Conservation (phyloP, 2,797 vertebrate species). For the Trachurus trachurus region DNA sequence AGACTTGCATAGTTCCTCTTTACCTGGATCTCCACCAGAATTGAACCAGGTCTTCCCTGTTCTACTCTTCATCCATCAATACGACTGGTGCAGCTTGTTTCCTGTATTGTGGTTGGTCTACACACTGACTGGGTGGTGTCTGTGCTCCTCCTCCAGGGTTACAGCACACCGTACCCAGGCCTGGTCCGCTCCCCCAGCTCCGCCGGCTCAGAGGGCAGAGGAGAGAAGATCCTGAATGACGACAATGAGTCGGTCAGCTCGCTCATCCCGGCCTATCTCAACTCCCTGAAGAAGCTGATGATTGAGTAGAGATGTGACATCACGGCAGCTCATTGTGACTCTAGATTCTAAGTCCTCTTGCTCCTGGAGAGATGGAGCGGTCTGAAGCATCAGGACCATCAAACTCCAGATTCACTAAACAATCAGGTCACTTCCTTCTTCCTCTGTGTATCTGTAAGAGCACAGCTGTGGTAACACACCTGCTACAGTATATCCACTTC, state of each 20-base stretch:
- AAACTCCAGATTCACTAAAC: slow-evolving; percentile 7
- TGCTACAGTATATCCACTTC: slow-evolving; percentile 31
- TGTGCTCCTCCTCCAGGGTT: slow-evolving; percentile 77
- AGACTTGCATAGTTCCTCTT: no score
- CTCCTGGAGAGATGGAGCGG: not conserved
- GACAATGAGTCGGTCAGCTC: slow-evolving; percentile 86
- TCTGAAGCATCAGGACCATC: slow-evolving; percentile 22
- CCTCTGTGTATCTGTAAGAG: slow-evolving; percentile 8
- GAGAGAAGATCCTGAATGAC: slow-evolving; percentile 86
- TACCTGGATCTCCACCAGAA: no score
- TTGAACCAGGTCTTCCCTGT: no score
- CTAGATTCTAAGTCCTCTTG: not conserved
- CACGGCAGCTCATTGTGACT: not conserved
- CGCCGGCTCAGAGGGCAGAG: slow-evolving; percentile 85
- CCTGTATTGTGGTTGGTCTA: not conserved
- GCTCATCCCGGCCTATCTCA: slow-evolving; percentile 88
- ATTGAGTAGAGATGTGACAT: slow-evolving; percentile 75
- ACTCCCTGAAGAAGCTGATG: slow-evolving; percentile 90
- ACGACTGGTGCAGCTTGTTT: no score
- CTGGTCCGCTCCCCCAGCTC: slow-evolving; percentile 86
- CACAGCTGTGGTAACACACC: slow-evolving; percentile 24
- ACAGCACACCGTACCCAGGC: slow-evolving; percentile 85
- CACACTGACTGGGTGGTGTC: not conserved
- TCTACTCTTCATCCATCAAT: no score
- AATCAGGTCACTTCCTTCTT: slow-evolving; percentile 23